phyloP scores from a whole-genome alignment of 2,888 invertebrate species.

The Eupithecia abbreviata region DNA sequence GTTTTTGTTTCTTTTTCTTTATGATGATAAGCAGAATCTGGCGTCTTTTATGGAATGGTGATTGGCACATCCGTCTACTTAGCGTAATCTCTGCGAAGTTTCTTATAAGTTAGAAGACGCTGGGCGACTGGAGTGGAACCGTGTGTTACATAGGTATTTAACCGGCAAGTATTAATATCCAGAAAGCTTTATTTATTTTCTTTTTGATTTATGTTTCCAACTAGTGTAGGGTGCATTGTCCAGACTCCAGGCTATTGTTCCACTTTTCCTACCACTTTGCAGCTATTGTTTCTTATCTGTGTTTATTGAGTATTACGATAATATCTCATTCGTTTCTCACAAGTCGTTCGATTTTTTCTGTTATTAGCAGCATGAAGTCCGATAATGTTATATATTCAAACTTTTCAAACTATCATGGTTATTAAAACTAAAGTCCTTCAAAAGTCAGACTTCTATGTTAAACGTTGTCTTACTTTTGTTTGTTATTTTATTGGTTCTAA shows the following conservation, averaged over 20 bases:
- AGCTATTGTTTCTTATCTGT: conserved; percentile 10
- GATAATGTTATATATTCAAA: no score
- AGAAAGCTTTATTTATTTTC: not conserved
- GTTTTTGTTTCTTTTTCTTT: conserved; percentile 10
- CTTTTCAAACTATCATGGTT: no score
- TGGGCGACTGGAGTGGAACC: not conserved
- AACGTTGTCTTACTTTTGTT: not conserved
- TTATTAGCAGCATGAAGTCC: not conserved
- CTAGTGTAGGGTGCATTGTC: not conserved
- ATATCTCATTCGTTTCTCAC: not conserved
- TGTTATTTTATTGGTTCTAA: not conserved
- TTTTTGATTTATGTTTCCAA: not conserved
- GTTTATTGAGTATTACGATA: not conserved
- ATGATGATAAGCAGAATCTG: conserved; percentile 6
- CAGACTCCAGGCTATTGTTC: conserved; percentile 10
- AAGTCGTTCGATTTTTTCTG: not conserved
- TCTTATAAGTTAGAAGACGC: not conserved
- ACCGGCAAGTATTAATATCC: not conserved
- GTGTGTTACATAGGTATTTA: not conserved
- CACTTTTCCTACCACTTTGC: not conserved
- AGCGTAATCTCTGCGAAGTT: not conserved
- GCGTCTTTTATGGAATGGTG: conserved; percentile 12
- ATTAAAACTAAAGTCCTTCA: no score
- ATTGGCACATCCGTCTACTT: conserved; percentile 8
- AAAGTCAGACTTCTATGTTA: no score